These are phyloP conservation scores for Solenopsis fugax DNA, from an alignment of 1,140 invertebrate genomes.

Conservation along the genomic window DNA sequence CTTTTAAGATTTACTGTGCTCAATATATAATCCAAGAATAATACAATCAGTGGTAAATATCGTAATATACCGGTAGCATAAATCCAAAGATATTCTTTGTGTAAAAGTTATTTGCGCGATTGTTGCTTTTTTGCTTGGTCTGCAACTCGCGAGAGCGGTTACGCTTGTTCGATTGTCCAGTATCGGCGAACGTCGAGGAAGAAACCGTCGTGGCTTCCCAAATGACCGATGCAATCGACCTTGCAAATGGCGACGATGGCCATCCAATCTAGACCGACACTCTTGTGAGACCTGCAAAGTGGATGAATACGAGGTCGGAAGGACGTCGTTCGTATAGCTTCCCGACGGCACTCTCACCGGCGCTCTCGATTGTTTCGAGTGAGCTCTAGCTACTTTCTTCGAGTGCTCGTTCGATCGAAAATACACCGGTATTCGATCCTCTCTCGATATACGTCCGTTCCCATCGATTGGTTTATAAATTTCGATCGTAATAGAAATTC, in stretches of 20 bases:
- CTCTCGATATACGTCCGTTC: neutral
- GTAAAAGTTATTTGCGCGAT: neutral
- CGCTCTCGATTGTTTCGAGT: conserved; percentile 64
- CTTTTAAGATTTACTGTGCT: neutral
- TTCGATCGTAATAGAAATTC: neutral
- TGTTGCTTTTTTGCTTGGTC: conserved; percentile 2
- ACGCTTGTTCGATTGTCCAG: neutral
- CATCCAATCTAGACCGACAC: conserved; percentile 74
- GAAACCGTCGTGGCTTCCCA: conserved; percentile 34
- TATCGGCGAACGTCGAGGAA: conserved; percentile 7
- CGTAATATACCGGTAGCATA: neutral
- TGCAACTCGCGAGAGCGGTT: neutral
- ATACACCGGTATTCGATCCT: conserved; percentile 24
- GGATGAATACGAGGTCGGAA: conserved; percentile 65
- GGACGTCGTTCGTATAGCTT: conserved; percentile 46
- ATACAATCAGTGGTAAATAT: too few relatives aligned
- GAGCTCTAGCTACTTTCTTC: conserved; percentile 67
- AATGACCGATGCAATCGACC: conserved; percentile 72
- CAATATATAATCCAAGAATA: neutral
- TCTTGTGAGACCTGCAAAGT: conserved; percentile 61
- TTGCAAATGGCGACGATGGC: conserved; percentile 74
- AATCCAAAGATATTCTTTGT: conserved; percentile 7
- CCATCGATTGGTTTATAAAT: conserved; percentile 12
- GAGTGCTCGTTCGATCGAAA: conserved; percentile 46
- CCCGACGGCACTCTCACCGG: conserved; percentile 16